These are phyloP conservation scores for Pseudococcus jackbeardsleyi DNA, from an alignment of 2,888 invertebrate genomes.

Conservation along the genomic window DNA sequence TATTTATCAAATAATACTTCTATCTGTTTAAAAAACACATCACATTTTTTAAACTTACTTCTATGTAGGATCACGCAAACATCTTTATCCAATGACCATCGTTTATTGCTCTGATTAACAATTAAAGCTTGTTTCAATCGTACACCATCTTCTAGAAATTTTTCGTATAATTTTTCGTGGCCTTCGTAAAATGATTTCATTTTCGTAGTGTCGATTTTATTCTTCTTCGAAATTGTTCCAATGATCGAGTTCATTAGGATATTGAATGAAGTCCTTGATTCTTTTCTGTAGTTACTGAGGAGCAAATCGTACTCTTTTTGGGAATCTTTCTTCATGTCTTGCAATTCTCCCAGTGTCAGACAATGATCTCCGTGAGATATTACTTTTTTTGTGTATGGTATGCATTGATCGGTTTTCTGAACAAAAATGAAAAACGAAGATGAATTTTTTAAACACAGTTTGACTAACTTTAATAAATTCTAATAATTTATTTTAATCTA, in stretches of 20 bases:
- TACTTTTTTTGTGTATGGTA: neutral
- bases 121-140: constrained; percentile 5
- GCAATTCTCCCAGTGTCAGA: neutral
- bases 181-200: neutral
- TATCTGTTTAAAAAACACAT: neutral
- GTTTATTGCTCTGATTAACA: neutral
- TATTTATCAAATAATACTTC: constrained; percentile 10
- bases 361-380: neutral
- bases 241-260: neutral
- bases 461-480: too few relatives aligned
- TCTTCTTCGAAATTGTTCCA: neutral
- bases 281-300: neutral
- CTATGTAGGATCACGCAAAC: neutral
- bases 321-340: constrained; percentile 18
- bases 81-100: constrained; percentile 12
- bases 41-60: neutral
- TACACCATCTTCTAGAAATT: neutral
- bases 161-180: constrained; percentile 16
- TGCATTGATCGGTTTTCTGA: neutral
- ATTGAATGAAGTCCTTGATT: constrained; percentile 7
- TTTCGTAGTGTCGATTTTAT: neutral
- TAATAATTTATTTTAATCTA: neutral
- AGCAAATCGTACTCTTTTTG: constrained; percentile 21
- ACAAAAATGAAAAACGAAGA: neutral
- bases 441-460: neutral